Evolutionary conservation across 2,888 invertebrate genomes (phyloP).

Genomic region (Hirtodrosophila duncani): DNA sequence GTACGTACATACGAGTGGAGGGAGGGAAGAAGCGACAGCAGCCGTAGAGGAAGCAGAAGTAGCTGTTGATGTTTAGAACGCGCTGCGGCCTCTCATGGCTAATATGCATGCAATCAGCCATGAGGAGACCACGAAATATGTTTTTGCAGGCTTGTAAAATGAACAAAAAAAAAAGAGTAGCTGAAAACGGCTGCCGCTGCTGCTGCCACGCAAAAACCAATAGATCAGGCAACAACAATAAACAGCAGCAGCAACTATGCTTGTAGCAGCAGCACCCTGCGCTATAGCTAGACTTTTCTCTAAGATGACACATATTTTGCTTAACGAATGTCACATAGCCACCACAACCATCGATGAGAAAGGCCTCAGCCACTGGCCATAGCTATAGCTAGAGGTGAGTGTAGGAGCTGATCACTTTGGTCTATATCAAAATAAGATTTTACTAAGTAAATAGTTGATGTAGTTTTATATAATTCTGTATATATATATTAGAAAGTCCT

Average conservation of each 20-base stretch:
- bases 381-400: no score
- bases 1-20: conserved; percentile 5
- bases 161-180: conserved; percentile 64
- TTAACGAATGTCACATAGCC: conserved; percentile 63
- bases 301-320: conserved; percentile 63
- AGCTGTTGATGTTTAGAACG: conserved; percentile 44
- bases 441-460: no score
- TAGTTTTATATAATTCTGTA: no score
- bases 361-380: no score
- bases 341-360: background rate
- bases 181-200: conserved; percentile 58
- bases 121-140: conserved; percentile 16
- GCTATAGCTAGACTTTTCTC: conserved; percentile 16
- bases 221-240: conserved; percentile 58
- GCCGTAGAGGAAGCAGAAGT: background rate
- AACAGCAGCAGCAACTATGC: conserved; percentile 1
- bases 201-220: conserved; percentile 67
- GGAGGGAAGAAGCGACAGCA: background rate
- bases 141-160: conserved; percentile 37
- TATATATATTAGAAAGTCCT: no score
- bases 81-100: conserved; percentile 55
- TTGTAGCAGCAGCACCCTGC: conserved; percentile 10
- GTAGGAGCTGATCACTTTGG: no score
- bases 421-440: no score
- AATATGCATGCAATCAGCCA: conserved; percentile 72